Base-by-base conservation (phyloP, 2,888 invertebrate genomes). In the Nemapogon koenigi region DNA sequence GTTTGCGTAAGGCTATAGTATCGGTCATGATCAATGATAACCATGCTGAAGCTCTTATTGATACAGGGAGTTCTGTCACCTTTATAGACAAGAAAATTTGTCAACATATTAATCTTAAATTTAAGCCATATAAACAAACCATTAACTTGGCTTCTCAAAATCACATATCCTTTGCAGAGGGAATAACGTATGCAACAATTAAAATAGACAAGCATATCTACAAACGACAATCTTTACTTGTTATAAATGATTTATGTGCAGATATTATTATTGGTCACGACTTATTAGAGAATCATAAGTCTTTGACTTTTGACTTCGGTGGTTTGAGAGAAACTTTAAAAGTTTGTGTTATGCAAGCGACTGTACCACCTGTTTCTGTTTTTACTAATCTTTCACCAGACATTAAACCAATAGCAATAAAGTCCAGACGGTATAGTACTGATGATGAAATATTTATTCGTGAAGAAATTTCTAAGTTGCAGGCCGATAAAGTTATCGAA, bases 241-340 rank as follows among this genome's bases (percentile, higher is more conserved):
- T 35, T 22, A 6, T 4, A 2, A 10, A 35, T n/a, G 17, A 15
- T 3, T 8, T 35, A 19, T 3, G 3, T 19, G 18, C 35, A 6
- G 35, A 35, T 19, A 11, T 35, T 19, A 13, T 35, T 13, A n/a
- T 35, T n/a, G 35, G 22, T 11, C 19, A n/a, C 8, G 35, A 35
- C 10, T 13, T 19, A 3, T 14, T 18, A 19, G n/a, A 19, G 3
- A n/a, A 16, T 3, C 2, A 19, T 3, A 35, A 13, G 8, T n/a
- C 16, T 4, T 17, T 18, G 14, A 14, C 10, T 14, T 3, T n/a
- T n/a, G n/a, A n/a, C n/a, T n/a, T n/a, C n/a, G n/a, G n/a, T n/a
- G n/a, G n/a, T n/a, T n/a, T n/a, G n/a, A n/a, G n/a, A n/a, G n/a
- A n/a, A n/a, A n/a, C n/a, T n/a, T n/a, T n/a, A n/a, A n/a, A n/a